Evolutionary conservation across 2,113 vertebrate species (phyloP), one percentile per base, ranked within the genome.

Genomic region (Clarias magur): DNA sequence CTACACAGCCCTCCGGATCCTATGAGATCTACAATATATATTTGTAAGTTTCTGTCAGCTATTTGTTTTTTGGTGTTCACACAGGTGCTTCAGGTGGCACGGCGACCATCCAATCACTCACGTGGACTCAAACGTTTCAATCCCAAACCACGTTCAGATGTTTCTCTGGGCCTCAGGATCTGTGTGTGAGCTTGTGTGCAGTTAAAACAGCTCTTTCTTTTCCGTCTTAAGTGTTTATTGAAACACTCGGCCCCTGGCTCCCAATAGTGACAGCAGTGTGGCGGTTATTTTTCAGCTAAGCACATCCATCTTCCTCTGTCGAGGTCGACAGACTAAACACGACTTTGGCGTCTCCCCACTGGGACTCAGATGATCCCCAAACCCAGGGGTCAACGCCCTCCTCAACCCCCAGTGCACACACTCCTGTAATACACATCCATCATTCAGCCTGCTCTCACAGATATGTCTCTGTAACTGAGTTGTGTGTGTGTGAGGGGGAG

Each of bases 151-250:
- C 53, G 23, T 78, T 60, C 38, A 34, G 34, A 82, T 27, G 59
- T 89, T 83, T 89, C 60, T 82, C 48, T 59, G 75, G 13, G 67
- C 27, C 81, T 83, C 13, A 70, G 30, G 57, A 30, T 70, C 10
- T 82, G 38, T 82, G 62, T 85, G 83, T n/a, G 17, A 57, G 63
- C 42, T 53, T 59, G n/a, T 75, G 83, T 85, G 84, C 63, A 72
- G 72, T 63, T 85, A 62, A 84, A 85, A 85, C 84, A 85, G 84
- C 84, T 85, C 67, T 12, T 85, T 95, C 92, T 91, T 91, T 92
- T 90, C 88, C 94, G 94, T 88, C 92, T 95, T 92, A 96, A 95
- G 91, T 90, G 92, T 93, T 93, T 93, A 89, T 96, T 94, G 95
- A 95, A 48, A 94, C 93, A 96, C 92, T 93, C 92, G 94, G 90